phyloP scores from a whole-genome alignment of 2,113 vertebrate genomes.

The Calypte anna region DNA sequence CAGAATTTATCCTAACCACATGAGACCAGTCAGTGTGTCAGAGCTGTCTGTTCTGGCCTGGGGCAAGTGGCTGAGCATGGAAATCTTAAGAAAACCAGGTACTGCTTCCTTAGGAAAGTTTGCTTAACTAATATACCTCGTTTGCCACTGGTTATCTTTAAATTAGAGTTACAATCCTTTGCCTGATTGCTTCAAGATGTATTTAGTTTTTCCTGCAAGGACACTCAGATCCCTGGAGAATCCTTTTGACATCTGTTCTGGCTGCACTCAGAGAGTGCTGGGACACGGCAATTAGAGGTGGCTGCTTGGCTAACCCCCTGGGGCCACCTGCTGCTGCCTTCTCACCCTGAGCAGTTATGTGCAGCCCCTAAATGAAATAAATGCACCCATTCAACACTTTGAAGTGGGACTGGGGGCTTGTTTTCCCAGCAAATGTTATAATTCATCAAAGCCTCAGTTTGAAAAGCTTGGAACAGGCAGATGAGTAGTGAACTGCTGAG shows the following conservation, averaged over 20 bases:
- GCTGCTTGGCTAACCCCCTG: not conserved
- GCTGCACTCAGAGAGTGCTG: not conserved
- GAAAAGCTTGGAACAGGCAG: not conserved
- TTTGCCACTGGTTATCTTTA: constrained; percentile 59
- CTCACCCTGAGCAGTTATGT: not conserved
- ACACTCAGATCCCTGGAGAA: constrained; percentile 30
- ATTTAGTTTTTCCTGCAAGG: not conserved
- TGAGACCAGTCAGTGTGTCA: not conserved
- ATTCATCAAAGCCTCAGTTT: not conserved
- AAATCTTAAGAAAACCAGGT: not conserved
- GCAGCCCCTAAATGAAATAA: not conserved
- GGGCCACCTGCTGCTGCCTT: not conserved
- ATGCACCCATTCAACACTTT: not conserved
- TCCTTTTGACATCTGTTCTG: constrained; percentile 41
- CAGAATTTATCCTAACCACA: accelerated
- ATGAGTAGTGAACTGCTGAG: accelerated
- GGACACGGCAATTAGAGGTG: not conserved
- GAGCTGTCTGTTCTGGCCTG: not conserved
- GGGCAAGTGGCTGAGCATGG: not conserved
- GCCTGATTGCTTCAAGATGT: constrained; percentile 68
- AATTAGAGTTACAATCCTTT: constrained; percentile 44
- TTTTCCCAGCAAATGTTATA: not conserved
- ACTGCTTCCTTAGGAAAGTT: constrained; percentile 8
- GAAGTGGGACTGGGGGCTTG: not conserved
- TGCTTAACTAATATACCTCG: constrained; percentile 39